Conservation (phyloP, 2,113 vertebrate genomes). For the Urocolius indicus region DNA sequence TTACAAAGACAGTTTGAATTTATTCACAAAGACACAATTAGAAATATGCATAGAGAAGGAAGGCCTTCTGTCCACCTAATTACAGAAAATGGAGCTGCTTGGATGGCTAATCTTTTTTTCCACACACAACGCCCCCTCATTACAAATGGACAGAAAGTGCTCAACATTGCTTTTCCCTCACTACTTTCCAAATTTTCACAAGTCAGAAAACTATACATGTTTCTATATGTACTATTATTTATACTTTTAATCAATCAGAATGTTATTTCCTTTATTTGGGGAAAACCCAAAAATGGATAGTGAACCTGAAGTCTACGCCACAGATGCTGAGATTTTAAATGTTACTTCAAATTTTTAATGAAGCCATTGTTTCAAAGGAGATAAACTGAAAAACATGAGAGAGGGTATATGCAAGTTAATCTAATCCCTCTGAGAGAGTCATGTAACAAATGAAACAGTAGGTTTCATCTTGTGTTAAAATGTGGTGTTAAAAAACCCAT, state of each 20-base stretch:
- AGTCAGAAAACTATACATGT: neutral
- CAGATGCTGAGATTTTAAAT: neutral
- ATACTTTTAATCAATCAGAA: neutral
- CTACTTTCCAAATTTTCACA: neutral
- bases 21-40: slow-evolving; percentile 4
- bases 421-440: neutral
- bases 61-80: neutral
- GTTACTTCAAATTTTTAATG: neutral
- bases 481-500: neutral
- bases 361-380: neutral
- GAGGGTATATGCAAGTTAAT: neutral
- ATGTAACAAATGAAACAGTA: neutral
- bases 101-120: neutral
- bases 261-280: neutral
- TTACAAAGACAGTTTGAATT: slow-evolving; percentile 7
- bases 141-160: neutral
- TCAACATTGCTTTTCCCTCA: neutral
- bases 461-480: neutral
- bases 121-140: neutral
- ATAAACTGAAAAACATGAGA: neutral
- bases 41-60: neutral
- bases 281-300: neutral
- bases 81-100: neutral
- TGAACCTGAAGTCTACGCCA: neutral
- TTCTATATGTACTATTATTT: neutral